Evolutionary conservation across 2,797 vertebrate genomes (phyloP), one percentile per base, ranked within the genome.

Genomic region (Propithecus perrieri): DNA sequence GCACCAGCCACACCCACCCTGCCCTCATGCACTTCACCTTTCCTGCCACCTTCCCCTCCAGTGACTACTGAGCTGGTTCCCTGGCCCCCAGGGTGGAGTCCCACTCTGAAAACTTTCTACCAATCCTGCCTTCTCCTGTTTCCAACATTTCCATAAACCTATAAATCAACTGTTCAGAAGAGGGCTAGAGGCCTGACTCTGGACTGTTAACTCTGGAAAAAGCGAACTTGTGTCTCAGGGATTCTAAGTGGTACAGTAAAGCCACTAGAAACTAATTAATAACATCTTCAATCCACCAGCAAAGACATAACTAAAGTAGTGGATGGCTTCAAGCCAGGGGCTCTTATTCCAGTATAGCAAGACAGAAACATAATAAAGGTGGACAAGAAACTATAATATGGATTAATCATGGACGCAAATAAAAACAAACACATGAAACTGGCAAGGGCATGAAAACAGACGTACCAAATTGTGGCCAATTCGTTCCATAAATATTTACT

Each of bases 401-500:
- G 92, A 86, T 91, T 91, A 93, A 75, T 96, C 92, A 63, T 5
- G 67, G 57, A 75, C 33, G 75, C 41, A 78, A 85, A 93, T 59
- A 67, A 94, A 97, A 98, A 95, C 48, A 87, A 96, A 97, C 61
- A 86, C 14, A 8, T 50, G 74, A 24, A 67, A 48, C 61, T 85
- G 91, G 72, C 83, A 93, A 91, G 71, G 41, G 57, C 55, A 91
- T 95, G 65, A 74, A 96, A 85, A 90, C 38, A 93, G 84, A 57
- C 91, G 72, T 75, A 88, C 15, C 91, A 93, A 91, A 91, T 7
- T 0, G 18, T 89, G 75, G 86, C 91, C 85, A 81, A 67, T 85
- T 93, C 91, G 93, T 86, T 86, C 95, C 94, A 50, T 67, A 94
- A 96, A 96, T 93, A 96, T 85, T 91, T 96, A 67, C 95, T 15